Evolutionary conservation across 2,797 vertebrate genomes (phyloP).

Genomic region (Pantherophis vulpinus): DNA sequence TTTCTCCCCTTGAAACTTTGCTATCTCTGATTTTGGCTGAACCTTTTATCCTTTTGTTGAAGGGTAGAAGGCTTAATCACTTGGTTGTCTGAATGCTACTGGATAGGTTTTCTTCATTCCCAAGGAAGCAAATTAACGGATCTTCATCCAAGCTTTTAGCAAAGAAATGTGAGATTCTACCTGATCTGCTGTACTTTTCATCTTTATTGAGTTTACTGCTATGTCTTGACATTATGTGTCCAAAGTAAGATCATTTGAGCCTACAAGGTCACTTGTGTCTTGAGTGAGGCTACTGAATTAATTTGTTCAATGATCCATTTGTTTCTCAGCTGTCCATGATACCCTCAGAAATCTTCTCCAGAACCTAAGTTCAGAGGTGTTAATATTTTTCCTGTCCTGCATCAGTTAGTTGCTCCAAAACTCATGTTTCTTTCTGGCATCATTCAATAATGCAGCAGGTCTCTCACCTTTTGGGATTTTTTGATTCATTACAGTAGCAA

Average conservation of each 20-base stretch:
- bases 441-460: not conserved
- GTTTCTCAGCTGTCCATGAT: not conserved
- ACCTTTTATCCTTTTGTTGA: not conserved
- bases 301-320: not conserved
- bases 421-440: not conserved
- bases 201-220: not conserved
- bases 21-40: not conserved
- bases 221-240: not conserved
- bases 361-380: not conserved
- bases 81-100: not conserved
- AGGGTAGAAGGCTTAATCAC: not conserved
- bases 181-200: not conserved
- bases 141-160: not conserved
- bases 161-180: not conserved
- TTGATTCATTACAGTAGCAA: not conserved
- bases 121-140: not conserved
- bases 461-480: not conserved
- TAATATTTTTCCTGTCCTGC: not conserved
- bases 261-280: not conserved
- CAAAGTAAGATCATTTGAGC: not conserved
- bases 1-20: not conserved
- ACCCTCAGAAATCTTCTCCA: not conserved
- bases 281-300: not conserved
- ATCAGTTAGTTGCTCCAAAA: not conserved
- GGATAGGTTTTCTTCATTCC: not conserved